Percentiles rank a stretch among this genome's conserved stretches.
phyloP scores from a whole-genome alignment of 2,113 vertebrate genomes.

The Archilochus colubris region DNA sequence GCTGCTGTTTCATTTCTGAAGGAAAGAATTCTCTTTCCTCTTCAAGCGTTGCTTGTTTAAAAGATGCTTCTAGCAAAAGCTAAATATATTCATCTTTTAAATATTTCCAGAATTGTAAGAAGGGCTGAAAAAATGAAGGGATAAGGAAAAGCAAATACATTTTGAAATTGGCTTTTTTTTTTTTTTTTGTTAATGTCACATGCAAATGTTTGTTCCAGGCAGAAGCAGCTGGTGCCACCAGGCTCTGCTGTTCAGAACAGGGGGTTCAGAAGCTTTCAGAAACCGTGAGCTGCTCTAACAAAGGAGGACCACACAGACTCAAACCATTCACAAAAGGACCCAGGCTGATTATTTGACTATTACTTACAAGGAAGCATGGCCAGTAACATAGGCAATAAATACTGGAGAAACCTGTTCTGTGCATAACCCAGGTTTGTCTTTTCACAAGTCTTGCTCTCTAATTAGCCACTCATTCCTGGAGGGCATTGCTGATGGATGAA shows the following conservation, averaged over 20 bases:
- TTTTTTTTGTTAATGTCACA: constrained; percentile 21
- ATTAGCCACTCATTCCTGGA: constrained; percentile 60
- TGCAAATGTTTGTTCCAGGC: constrained; percentile 56
- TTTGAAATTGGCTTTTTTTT: constrained; percentile 27
- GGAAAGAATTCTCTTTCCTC: constrained; percentile 24
- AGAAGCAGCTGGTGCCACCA: constrained; percentile 72
- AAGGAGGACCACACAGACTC: constrained; percentile 76
- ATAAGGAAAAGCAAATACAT: constrained; percentile 38
- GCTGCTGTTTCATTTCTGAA: constrained; percentile 54
- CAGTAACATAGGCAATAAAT: constrained; percentile 54
- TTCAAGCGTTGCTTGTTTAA: constrained; percentile 23
- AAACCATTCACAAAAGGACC: constrained; percentile 65
- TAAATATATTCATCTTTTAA: neutral
- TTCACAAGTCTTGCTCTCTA: constrained; percentile 63
- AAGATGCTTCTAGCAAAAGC: constrained; percentile 28
- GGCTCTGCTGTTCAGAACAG: constrained; percentile 57
- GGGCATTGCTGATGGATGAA: constrained; percentile 53
- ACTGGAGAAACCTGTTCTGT: constrained; percentile 71
- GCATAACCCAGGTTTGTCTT: constrained; percentile 48
- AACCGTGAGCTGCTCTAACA: constrained; percentile 65
- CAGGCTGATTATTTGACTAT: constrained; percentile 66
- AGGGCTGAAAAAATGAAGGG: neutral
- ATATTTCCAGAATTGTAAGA: neutral
- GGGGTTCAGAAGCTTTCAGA: constrained; percentile 65
- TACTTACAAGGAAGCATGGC: constrained; percentile 66